Evolutionary conservation across 2,888 invertebrate genomes (phyloP).

Genomic region (Tortricodes alternella): DNA sequence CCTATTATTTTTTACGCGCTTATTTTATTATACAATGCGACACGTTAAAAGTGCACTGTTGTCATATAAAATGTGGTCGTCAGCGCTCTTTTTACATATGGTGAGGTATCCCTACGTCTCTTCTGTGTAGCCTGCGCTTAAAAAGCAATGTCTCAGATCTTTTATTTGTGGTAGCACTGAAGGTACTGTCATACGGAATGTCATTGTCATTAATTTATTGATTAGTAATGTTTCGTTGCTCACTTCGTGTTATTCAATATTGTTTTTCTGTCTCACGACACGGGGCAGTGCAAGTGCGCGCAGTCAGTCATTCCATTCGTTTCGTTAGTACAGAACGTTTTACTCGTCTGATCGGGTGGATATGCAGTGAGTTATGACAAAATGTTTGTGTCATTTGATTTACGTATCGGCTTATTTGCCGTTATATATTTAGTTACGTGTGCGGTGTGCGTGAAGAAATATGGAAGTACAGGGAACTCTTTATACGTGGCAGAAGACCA

Average conservation of each 20-base stretch:
- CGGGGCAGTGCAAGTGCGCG: background rate
- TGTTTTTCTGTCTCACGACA: slow-evolving; percentile 5
- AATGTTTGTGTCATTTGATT: slow-evolving; percentile 70
- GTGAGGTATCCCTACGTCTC: no score
- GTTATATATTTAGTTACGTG: slow-evolving; percentile 58
- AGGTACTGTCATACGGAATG: background rate
- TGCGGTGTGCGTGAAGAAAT: slow-evolving; percentile 51
- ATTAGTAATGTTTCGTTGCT: slow-evolving; percentile 1
- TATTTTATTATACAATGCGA: no score
- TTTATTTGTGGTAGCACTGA: slow-evolving; percentile 6
- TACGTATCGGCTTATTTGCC: slow-evolving; percentile 56
- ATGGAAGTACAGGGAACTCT: slow-evolving; percentile 56
- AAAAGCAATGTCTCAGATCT: no score
- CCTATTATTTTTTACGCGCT: no score
- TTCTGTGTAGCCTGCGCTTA: no score
- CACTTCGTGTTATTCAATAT: slow-evolving; percentile 20
- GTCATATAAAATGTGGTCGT: no score
- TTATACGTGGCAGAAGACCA: slow-evolving; percentile 66
- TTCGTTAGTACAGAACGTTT: slow-evolving; percentile 23
- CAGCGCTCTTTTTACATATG: no score
- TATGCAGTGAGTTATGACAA: slow-evolving; percentile 66
- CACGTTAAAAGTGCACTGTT: no score
- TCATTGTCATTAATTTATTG: slow-evolving; percentile 25
- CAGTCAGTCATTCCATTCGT: background rate
- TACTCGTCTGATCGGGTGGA: slow-evolving; percentile 19